These are phyloP conservation scores for Tympanoctomys barrerae DNA, from an alignment of 2,797 vertebrate species.

Conservation along the genomic window DNA sequence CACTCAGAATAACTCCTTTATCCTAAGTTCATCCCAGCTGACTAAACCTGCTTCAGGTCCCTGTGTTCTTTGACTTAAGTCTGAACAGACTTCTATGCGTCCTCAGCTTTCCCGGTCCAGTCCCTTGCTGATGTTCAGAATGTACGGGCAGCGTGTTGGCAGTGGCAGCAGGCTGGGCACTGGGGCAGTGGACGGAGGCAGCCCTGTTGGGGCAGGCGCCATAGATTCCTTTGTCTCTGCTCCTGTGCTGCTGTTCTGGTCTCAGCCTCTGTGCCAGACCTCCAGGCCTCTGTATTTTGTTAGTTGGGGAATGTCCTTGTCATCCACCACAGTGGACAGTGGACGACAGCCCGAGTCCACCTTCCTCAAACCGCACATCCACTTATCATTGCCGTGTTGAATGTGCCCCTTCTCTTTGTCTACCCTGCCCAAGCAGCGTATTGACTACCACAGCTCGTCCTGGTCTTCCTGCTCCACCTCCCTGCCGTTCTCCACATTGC, in stretches of 20 bases:
- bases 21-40: neutral
- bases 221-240: neutral
- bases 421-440: too few species aligned
- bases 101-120: neutral
- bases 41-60: neutral
- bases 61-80: neutral
- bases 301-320: neutral
- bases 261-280: neutral
- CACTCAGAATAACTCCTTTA: neutral
- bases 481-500: neutral
- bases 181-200: neutral
- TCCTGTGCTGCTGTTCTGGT: neutral
- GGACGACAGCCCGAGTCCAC: fast-evolving
- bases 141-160: neutral
- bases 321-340: neutral
- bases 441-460: too few species aligned
- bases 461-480: too few species aligned
- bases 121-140: neutral
- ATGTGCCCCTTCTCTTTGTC: too few species aligned
- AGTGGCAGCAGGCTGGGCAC: neutral
- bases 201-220: fast-evolving
- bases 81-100: neutral
- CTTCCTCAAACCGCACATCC: fast-evolving
- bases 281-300: neutral
- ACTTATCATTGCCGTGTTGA: neutral